Conservation (phyloP, 1,140 invertebrate genomes). For the Ceratina japonica region DNA sequence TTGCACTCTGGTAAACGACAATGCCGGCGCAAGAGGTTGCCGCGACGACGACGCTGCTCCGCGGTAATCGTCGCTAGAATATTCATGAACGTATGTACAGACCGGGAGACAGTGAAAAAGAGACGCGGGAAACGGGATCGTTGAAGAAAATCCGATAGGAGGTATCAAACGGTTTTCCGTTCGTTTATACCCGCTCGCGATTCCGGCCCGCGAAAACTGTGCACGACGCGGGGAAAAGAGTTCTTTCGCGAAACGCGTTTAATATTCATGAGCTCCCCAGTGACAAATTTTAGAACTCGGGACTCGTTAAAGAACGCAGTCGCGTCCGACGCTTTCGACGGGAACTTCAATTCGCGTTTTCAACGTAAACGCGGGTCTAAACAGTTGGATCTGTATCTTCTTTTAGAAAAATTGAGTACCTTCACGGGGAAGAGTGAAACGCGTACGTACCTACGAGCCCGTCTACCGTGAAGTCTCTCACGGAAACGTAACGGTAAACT, state of each 20-base stretch:
- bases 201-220: not conserved
- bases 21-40: constrained; percentile 45
- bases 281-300: too few species aligned
- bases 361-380: too few species aligned
- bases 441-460: too few species aligned
- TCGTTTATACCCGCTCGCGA: constrained; percentile 10
- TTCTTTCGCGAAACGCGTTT: constrained; percentile 20
- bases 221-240: not conserved
- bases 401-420: too few species aligned
- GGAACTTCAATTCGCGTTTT: too few species aligned
- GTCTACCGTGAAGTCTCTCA: constrained; percentile 16
- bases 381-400: too few species aligned
- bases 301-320: too few species aligned
- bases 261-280: constrained; percentile 15
- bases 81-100: constrained; percentile 65
- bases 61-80: constrained; percentile 67
- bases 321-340: too few species aligned
- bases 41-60: constrained; percentile 44
- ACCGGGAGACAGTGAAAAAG: constrained; percentile 28
- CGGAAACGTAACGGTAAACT: constrained; percentile 60
- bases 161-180: constrained; percentile 31
- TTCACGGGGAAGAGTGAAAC: too few species aligned
- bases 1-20: constrained; percentile 63
- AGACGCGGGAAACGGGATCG: not conserved
- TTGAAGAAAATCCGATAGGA: constrained; percentile 43